Evolutionary conservation across 2,113 vertebrate genomes (phyloP), one percentile per base, ranked within the genome.

Genomic region (Suricata suricatta): DNA sequence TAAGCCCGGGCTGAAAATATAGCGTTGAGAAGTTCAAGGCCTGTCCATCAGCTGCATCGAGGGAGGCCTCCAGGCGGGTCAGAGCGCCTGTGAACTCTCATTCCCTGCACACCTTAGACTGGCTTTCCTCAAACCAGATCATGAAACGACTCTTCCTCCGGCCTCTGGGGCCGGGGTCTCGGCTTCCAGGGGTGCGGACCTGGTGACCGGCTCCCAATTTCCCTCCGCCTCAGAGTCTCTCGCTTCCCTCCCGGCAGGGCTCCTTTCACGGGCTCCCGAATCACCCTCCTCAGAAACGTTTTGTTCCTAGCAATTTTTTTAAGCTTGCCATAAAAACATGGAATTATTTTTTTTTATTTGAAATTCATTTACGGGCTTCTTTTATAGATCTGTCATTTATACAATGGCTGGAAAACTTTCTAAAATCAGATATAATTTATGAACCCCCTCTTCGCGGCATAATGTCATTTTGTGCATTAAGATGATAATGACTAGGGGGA

Each of bases 361-460:
- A 98, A 98, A 98, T 98, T 99, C 98, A 98, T 99, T 98, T 99
- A 98, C 98, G 98, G 97, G 96, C 96, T 74, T 99, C 98, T 98
- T 99, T 99, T 98, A 99, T 98, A 98, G 98, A 99, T 99, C 98
- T 99, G 99, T 99, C 98, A 99, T 98, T 99, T 98, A 99, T 98
- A 99, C 98, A 99, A 99, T 98, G 98, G 98, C 98, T 98, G 98
- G 98, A 98, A 98, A 99, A 98, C 98, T 99, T 98, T 98, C 98
- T 98, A 98, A 99, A 97, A 98, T 99, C 98, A 98, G 98, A 98
- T 98, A 98, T 98, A 98, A 99, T 99, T 98, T 99, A 98, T 99
- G 98, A 99, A 98, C 95, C 98, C 98, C 98, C 98, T 99, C 98
- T 98, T 99, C 98, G 98, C 81, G 97, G 98, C 97, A 96, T 98